Evolutionary conservation across 2,113 vertebrate species (phyloP), one percentile per base, ranked within the genome.

Genomic region (Cephalopholis sonnerati): DNA sequence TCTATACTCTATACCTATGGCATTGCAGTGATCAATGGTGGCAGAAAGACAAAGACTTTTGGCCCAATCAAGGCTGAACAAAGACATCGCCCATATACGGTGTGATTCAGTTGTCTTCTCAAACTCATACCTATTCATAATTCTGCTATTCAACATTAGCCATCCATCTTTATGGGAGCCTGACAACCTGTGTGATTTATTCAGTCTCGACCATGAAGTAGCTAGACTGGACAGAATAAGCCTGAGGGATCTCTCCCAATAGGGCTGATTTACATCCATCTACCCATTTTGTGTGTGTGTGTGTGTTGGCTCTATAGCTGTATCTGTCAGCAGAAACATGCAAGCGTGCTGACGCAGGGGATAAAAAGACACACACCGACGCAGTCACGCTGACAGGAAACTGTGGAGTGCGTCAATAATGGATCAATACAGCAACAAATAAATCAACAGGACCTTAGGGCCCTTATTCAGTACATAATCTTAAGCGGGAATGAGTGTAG

Each of bases 241-340:
- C 79, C 80, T 58, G 54, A 71, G 79, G 81, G 79, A 85, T 80
- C 72, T 77, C 50, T 74, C 69, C 76, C 71, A 67, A 71, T 72
- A 74, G 17, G 75, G 58, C 48, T 79, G 88, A 94, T 92, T 90
- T 87, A 90, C 86, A 81, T 87, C 66, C 53, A 79, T 79, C 65
- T 22, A 53, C 66, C 24, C 1, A 4, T 59, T 66, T 63, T 61
- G 46, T 63, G 66, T 68, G 70, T 74, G 70, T 71, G 61, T 75
- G 79, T 65, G 71, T 63, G 39, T 69, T 87, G 76, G 78, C 88
- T 75, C 78, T 61, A 77, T 74, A 77, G 84, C 70, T 86, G 82
- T 89, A 77, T 84, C 63, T 18, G 77, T 94, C 92, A 93, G 91
- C 92, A 94, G 83, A 93, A 94, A 91, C 62, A 74, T 57, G 27